Base-by-base conservation (phyloP, 2,888 invertebrate genomes). In the Hemistola chrysoprasaria region DNA sequence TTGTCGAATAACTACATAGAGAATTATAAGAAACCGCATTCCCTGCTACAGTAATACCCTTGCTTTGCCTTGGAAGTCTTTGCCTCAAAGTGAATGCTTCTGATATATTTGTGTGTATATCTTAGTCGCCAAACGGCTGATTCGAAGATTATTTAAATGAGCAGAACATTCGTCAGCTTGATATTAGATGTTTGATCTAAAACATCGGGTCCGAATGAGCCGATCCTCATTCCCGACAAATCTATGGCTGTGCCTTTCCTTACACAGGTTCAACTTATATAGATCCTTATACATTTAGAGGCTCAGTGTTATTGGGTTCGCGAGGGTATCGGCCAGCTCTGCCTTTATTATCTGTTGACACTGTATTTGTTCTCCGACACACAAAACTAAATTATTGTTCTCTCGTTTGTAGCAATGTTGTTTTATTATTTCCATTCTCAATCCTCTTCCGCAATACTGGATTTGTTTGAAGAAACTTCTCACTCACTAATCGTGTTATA, bases 261-360 rank as follows among this genome's bases (percentile, higher is more conserved):
- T 71, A 68, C 61, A 62, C 65, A 65, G 61, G 65, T 64, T 49
- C 57, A 37, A 49, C 59, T 56, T 61, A 60, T 71, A 67, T 65
- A 63, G 62, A 58, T 65, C 63, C 62, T 58, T 69, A 67, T 65
- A 71, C 59, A 71, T 67, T 63, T 62, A 65, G 55, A 58, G 60
- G 59, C 55, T 64, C 60, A 45, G 45, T 61, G 57, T 66, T 76
- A 75, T 76, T 72, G 71, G 69, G 65, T 68, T 60, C 57, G 62
- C 60, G 58, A 59, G 65, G 68, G 66, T 62, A 64, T 63, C 53
- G 65, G 65, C 67, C 53, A 64, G 56, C 61, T 64, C 65, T 59
- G 59, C 71, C 62, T 71, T 73, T 78, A 77, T 77, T 80, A 75
- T 75, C 70, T 68, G 70, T 71, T 71, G 69, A 71, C 73, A 74